These are phyloP conservation scores for Cheilosia grossa DNA, from an alignment of 2,888 invertebrate species.

Conservation along the genomic window DNA sequence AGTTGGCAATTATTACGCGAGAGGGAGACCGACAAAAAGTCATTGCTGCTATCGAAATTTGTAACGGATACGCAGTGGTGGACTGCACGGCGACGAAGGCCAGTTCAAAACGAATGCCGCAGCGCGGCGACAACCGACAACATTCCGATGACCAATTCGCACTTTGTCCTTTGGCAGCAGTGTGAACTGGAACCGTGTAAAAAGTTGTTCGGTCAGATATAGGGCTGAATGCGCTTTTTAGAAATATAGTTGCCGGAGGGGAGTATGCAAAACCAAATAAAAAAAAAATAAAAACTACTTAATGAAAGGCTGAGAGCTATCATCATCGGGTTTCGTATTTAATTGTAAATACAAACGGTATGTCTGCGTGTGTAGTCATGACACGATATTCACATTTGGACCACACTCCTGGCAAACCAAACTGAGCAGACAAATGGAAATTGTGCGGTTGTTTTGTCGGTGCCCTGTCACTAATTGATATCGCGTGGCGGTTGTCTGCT, in stretches of 20 bases:
- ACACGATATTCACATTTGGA: background rate
- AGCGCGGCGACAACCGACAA: conserved; percentile 26
- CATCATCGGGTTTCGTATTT: conserved; percentile 64
- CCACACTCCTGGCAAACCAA: conserved; percentile 48
- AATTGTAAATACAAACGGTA: conserved; percentile 29
- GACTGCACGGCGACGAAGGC: background rate
- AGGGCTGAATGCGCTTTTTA: conserved; percentile 55
- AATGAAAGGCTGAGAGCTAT: conserved; percentile 63
- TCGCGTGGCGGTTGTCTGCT: conserved; percentile 71
- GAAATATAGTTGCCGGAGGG: conserved; percentile 28
- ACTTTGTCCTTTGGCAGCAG: conserved; percentile 55
- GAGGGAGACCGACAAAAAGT: conserved; percentile 5
- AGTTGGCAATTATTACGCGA: conserved; percentile 52
- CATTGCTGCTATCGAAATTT: conserved; percentile 16
- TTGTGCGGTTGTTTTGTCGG: conserved; percentile 71
- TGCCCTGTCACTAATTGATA: conserved; percentile 72
- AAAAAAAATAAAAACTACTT: conserved; percentile 17
- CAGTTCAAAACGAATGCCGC: background rate
- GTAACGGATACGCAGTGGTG: conserved; percentile 57
- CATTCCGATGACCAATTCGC: conserved; percentile 57
- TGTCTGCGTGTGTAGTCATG: background rate
- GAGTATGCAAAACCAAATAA: no score
- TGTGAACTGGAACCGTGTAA: conserved; percentile 42
- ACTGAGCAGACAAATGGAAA: conserved; percentile 68
- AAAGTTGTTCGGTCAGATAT: background rate